Base-by-base conservation (phyloP, 1,140 invertebrate species). In the Bombus confusus region DNA sequence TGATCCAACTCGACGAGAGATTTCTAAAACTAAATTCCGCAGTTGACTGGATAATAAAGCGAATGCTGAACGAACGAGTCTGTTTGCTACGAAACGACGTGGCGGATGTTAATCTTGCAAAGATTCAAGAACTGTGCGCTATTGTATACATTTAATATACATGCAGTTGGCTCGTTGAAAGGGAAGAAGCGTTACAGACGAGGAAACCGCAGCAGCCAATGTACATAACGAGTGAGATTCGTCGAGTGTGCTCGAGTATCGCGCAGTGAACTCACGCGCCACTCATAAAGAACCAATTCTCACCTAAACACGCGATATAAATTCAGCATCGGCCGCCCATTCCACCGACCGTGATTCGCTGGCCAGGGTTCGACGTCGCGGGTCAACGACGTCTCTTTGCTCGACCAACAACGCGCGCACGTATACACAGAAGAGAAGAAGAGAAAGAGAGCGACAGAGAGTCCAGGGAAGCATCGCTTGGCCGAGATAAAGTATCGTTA, bases 241-340 rank as follows among this genome's bases (percentile, higher is more conserved):
- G 43, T 78, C 62, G 64, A 66, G 9, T 28, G 34, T 10, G 28
- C 78, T 87, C 82, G 87, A 88, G 87, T 91, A 93, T 89, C 86
- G 89, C 68, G 83, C 47, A 94, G 92, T 93, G 92, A 91, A 80
- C 90, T 94, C 94, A 95, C 94, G 94, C 92, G 88, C 88, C 39
- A 25, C 91, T 94, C 94, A 92, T 95, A 95, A 94, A 95, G 94
- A 94, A 95, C 93, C 94, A 95, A 95, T 95, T 95, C 93, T 88
- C 91, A 92, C 88, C 93, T 95, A 94, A 95, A 94, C 93, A 94
- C 91, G 90, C 94, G 93, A 94, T 95, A 94, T 95, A 95, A 95
- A 95, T 94, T 95, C 94, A 95, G 92, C 91, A 94, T 94, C 91
- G 92, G 88, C 90, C 90, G 87, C 91, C 93, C 91, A 93, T 94